phyloP scores from a whole-genome alignment of 2,888 invertebrate species.

The Hetaerina titia region DNA sequence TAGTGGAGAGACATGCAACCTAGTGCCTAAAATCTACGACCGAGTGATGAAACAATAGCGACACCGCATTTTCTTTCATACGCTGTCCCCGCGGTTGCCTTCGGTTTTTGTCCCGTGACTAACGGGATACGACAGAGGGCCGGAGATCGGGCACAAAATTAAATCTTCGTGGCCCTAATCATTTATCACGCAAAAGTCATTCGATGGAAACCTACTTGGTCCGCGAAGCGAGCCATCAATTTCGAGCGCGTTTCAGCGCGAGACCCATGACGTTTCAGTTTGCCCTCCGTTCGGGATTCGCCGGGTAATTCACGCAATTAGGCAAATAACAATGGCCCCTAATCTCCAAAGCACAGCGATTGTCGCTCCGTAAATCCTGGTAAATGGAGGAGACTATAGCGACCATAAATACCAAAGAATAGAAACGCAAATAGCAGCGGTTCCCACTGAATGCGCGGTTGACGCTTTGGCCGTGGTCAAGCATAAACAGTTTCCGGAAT shows the following conservation, averaged over 20 bases:
- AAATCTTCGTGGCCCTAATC: not conserved
- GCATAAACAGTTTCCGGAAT: constrained; percentile 4
- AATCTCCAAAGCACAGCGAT: not conserved
- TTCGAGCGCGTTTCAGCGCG: not conserved
- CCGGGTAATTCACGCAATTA: constrained; percentile 1
- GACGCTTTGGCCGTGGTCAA: not conserved
- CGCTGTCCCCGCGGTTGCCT: not conserved
- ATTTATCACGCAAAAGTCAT: constrained; percentile 1
- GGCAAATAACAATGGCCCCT: not conserved
- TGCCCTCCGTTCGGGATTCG: not conserved
- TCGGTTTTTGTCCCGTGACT: not conserved
- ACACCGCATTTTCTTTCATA: not conserved
- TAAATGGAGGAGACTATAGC: not conserved
- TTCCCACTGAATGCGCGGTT: not conserved
- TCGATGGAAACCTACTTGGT: constrained; percentile 4
- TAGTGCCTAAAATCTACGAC: too few species aligned
- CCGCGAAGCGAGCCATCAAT: not conserved
- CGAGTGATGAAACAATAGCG: too few species aligned
- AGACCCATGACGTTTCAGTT: too few species aligned
- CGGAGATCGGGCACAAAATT: not conserved
- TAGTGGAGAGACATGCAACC: too few species aligned
- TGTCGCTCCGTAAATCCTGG: not conserved
- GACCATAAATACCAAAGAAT: constrained; percentile 17
- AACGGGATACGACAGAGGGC: not conserved
- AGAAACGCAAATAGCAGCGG: constrained; percentile 7